These are phyloP conservation scores for Lucilia sericata DNA, from an alignment of 1,140 invertebrate genomes.

Conservation along the genomic window DNA sequence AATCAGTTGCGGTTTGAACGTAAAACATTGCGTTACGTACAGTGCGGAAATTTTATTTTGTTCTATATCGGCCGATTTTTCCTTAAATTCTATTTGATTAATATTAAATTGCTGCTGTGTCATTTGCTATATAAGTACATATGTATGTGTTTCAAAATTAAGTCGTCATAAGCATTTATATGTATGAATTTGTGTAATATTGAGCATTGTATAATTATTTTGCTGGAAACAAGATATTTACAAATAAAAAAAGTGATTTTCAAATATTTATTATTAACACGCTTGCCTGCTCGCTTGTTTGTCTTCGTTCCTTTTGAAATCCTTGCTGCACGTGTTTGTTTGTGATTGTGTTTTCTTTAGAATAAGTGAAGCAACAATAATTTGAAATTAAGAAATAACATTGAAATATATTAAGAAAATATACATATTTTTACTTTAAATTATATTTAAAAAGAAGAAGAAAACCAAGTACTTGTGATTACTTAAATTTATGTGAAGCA, in stretches of 20 bases:
- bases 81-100: constrained; percentile 11
- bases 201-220: not conserved
- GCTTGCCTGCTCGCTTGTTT: not conserved
- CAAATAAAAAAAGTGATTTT: too few relatives aligned
- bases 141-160: not conserved
- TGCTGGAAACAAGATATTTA: not conserved
- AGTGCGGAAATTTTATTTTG: constrained; percentile 36
- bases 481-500: too few relatives aligned
- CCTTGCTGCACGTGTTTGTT: constrained; percentile 30
- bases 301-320: not conserved
- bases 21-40: constrained; percentile 49
- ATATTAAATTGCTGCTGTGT: constrained; percentile 28
- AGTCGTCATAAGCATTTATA: not conserved
- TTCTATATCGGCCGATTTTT: constrained; percentile 3
- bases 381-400: not conserved
- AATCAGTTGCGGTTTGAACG: constrained; percentile 64
- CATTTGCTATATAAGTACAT: not conserved
- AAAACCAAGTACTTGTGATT: too few relatives aligned
- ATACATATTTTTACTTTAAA: too few relatives aligned
- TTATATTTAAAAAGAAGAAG: too few relatives aligned
- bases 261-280: too few relatives aligned
- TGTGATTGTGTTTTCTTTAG: constrained; percentile 7
- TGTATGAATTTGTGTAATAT: not conserved
- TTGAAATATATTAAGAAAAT: not conserved
- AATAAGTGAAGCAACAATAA: not conserved